phyloP scores from a whole-genome alignment of 2,888 invertebrate species.

The Amblyjoppa fuscipennis region DNA sequence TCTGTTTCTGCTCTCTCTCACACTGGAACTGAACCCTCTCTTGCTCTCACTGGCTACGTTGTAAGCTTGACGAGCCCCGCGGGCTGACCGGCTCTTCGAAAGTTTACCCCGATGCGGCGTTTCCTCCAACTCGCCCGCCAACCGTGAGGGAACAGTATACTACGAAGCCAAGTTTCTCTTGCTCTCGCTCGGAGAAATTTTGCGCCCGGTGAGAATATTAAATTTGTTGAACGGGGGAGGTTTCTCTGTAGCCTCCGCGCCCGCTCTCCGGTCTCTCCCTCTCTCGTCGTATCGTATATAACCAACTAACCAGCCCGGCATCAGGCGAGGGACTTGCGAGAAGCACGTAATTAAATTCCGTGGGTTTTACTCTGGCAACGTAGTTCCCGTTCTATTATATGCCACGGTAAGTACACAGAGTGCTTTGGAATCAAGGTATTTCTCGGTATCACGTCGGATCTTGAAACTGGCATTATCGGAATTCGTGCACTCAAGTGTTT shows the following conservation, averaged over 20 bases:
- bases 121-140: constrained; percentile 66
- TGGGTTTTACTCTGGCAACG: constrained; percentile 64
- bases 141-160: constrained; percentile 30
- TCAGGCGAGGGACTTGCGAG: constrained; percentile 59
- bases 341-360: constrained; percentile 73
- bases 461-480: constrained; percentile 25
- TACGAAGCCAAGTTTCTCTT: constrained; percentile 59
- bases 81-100: constrained; percentile 80
- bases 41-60: constrained; percentile 58
- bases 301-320: constrained; percentile 27
- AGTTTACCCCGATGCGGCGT: constrained; percentile 77
- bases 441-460: constrained; percentile 29
- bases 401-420: constrained; percentile 4
- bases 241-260: constrained; percentile 3
- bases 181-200: constrained; percentile 69
- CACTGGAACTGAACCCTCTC: background rate
- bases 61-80: constrained; percentile 82
- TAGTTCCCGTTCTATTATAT: constrained; percentile 53
- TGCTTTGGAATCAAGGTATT: constrained; percentile 53
- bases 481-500: background rate
- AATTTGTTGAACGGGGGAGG: constrained; percentile 79
- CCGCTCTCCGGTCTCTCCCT: constrained; percentile 4
- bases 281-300: constrained; percentile 29
- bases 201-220: constrained; percentile 77
- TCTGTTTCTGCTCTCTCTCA: constrained; percentile 19